These are phyloP conservation scores for Dallia pectoralis DNA, from an alignment of 2,797 vertebrate genomes.

Conservation along the genomic window DNA sequence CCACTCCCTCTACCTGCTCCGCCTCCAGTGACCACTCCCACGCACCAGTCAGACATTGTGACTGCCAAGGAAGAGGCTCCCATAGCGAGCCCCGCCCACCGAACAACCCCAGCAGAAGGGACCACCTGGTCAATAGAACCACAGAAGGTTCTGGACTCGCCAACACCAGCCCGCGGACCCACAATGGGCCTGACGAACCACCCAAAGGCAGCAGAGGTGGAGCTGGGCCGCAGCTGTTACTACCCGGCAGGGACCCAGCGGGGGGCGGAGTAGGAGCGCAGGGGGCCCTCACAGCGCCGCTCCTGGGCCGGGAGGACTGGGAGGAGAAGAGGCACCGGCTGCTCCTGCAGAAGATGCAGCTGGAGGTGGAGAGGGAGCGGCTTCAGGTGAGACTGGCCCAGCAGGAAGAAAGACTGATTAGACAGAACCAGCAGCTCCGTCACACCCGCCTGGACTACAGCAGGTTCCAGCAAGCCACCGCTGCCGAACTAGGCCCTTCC, in stretches of 20 bases:
- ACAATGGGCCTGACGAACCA: neutral
- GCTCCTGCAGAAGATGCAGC: conserved; percentile 90
- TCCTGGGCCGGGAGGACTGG: conserved; percentile 70
- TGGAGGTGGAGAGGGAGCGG: conserved; percentile 88
- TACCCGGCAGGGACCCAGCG: conserved; percentile 23
- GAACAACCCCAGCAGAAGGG: neutral
- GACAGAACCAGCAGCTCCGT: conserved; percentile 82
- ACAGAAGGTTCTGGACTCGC: conserved; percentile 30
- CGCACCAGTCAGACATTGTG: conserved; percentile 22
- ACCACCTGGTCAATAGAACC: conserved; percentile 13
- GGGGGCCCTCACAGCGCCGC: conserved; percentile 47
- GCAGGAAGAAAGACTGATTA: conserved; percentile 84
- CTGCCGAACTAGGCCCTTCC: conserved; percentile 45
- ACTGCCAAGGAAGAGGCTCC: conserved; percentile 27
- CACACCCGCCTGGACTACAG: conserved; percentile 78
- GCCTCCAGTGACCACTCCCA: conserved; percentile 30
- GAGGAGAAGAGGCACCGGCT: conserved; percentile 84
- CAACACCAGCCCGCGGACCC: neutral
- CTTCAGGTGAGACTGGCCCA: conserved; percentile 84
- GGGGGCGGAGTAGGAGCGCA: conserved; percentile 25
- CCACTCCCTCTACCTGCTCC: conserved; percentile 15
- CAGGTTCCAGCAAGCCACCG: conserved; percentile 60
- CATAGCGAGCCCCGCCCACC: conserved; percentile 19
- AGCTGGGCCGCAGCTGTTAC: neutral
- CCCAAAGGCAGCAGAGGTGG: neutral